These are phyloP conservation scores for Leiothrix lutea DNA, from an alignment of 2,113 vertebrate species.

Conservation along the genomic window DNA sequence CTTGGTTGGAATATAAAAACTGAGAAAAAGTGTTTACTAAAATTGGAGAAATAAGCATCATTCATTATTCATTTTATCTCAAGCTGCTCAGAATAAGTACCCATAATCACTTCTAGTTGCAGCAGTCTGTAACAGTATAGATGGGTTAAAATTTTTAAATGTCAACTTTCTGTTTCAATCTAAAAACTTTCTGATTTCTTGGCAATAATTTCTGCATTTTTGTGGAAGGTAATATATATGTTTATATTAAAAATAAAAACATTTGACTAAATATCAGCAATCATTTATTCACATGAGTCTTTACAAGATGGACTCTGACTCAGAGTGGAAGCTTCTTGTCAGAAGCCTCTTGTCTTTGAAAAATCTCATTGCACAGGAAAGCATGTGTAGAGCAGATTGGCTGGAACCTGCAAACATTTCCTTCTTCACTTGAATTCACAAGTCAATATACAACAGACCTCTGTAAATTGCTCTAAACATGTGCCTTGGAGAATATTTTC, in stretches of 20 bases:
- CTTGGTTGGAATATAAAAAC: background rate
- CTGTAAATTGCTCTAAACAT: background rate
- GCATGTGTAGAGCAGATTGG: background rate
- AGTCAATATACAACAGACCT: background rate
- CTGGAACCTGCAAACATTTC: background rate
- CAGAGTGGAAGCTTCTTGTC: background rate
- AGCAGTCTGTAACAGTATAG: background rate
- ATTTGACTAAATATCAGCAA: background rate
- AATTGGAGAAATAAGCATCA: background rate
- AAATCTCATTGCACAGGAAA: background rate
- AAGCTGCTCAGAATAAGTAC: accelerated
- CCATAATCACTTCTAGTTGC: background rate
- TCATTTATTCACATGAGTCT: background rate
- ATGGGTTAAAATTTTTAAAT: background rate
- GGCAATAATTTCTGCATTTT: background rate
- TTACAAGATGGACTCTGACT: background rate
- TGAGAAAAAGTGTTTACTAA: background rate
- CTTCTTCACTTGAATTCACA: background rate
- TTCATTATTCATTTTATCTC: background rate
- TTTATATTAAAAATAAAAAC: background rate
- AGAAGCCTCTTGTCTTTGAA: background rate
- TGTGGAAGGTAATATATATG: background rate
- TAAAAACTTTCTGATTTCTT: background rate
- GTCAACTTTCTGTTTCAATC: background rate
- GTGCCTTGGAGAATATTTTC: background rate